A percentile compares a stretch with the other conserved stretches of the same genome.
phyloP scores from a whole-genome alignment of 2,797 vertebrate genomes.

The Erithacus rubecula region DNA sequence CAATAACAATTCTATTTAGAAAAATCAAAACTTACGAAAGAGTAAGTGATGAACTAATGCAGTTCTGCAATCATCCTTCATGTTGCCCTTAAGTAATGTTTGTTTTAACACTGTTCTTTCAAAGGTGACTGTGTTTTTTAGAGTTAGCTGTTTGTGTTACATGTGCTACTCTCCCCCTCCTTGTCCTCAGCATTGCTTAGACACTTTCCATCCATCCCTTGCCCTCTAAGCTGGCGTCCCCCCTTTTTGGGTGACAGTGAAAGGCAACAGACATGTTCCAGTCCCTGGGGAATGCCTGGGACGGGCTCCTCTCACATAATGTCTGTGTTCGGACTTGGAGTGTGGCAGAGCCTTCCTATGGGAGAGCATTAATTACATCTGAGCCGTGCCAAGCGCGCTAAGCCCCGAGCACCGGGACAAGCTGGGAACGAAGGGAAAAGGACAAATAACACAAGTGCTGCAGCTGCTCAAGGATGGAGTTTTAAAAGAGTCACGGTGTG shows the following conservation, averaged over 20 bases:
- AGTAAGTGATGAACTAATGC: not conserved
- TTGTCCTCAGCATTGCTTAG: not conserved
- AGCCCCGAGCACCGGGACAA: not conserved
- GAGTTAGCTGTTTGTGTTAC: not conserved
- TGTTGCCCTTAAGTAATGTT: not conserved
- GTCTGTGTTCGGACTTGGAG: not conserved
- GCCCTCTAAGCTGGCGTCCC: fast-evolving
- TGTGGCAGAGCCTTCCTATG: fast-evolving
- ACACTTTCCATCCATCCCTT: not conserved
- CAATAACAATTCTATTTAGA: not conserved
- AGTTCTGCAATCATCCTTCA: not conserved
- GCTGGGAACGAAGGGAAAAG: not conserved
- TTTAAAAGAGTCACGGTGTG: not conserved
- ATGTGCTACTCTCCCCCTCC: not conserved
- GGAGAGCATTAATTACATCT: not conserved
- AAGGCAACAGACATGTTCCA: not conserved
- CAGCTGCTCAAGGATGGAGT: not conserved
- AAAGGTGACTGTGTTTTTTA: not conserved
- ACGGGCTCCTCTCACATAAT: not conserved
- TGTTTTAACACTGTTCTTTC: not conserved
- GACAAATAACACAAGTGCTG: not conserved
- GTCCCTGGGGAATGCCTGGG: not conserved
- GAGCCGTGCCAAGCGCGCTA: not conserved
- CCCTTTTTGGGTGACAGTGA: not conserved
- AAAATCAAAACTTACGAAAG: not conserved